Base-by-base conservation (phyloP, 2,888 invertebrate genomes). In the Blomia tropicalis region DNA sequence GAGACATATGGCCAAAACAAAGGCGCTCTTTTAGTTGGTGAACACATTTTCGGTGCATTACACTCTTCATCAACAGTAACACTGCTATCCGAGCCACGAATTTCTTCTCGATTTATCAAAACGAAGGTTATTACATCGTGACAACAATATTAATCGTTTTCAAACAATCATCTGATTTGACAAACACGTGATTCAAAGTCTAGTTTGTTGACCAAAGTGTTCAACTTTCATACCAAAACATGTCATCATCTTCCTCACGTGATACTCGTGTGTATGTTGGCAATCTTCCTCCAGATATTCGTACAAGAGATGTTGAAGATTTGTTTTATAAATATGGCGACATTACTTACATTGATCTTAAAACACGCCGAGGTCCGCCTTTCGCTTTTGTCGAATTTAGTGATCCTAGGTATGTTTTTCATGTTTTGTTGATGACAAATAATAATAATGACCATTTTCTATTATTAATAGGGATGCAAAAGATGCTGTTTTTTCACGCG, bases 311-410 rank as follows among this genome's bases (percentile, higher is more conserved):
- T 73, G 90, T 99, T 69, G 95, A 98, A 79, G 96, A 98, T 77
- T 78, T 96, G 59, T 95, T 96, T 77, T 91, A 91, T 75, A 92
- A 93, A 78, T 96, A 90, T 75, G 98, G 98, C 65, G 93, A 92
- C 81, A 96, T 98, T 69, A 84, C 87, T 61, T 93, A 92, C 77
- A 91, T 98, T 69, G 98, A 98, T 77, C 79, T 98, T 77, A 98
- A 98, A 78, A 93, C 93, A 75, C 82, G 90, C 70, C 82, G 92
- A 73, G 95, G 95, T 60, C 95, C 96, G 67, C 95, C 98, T 69
- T 98, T 98, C 78, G 96, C 96, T 60, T 98, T 98, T 77, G 92
- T 99, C 53, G 96, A 98, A 77, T 98, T 96, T 73, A 95, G 95
- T 72, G 96, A 98, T 77, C 85, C 90, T 63, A 84, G 95, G 95